Base-by-base conservation (phyloP, 2,797 vertebrate genomes). In the Hephaestus fuliginosus region DNA sequence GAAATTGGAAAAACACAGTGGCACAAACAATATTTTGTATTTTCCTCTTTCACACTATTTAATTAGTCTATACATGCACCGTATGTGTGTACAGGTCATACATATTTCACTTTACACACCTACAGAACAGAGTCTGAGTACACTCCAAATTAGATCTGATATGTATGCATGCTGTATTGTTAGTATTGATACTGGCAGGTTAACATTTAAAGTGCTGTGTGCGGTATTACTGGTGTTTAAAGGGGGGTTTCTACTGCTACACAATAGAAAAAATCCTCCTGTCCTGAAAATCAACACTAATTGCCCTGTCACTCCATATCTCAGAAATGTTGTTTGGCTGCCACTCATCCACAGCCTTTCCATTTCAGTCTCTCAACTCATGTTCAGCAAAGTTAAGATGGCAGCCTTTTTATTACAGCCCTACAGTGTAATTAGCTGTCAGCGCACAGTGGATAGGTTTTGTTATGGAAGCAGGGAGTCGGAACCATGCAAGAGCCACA, bases 361-460 rank as follows among this genome's bases (percentile, higher is more conserved):
- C 68, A 67, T 81, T 82, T 76, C 68, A 80, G 77, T 72, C 69
- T 83, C 67, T 89, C 83, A 60, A 70, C 52, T 83, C 28, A 52
- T 80, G 72, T 84, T 83, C 68, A 82, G 78, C 62, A 84, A 88
- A 90, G 69, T 88, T 84, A 86, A 82, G 81, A 91, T 83, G 79
- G 83, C 87, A 88, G 90, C 56, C 79, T 64, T 88, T 90, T 85
- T 82, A 80, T 86, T 92, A 76, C 57, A 81, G 81, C 64, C 74
- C 61, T 58, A 75, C 78, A 69, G 77, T 88, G 83, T 90, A 93
- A 94, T 93, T 93, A 92, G 74, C 91, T 91, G 90, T 91, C 90
- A 89, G 13, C 2, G 30, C 67, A 69, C 66, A 36, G 74, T 28
- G 14, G 72, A 88, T 72, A 79, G 61, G 53, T 86, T 86, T 81